Evolutionary conservation across 2,113 vertebrate species (phyloP), one percentile per base, ranked within the genome.

Genomic region (Hemichromis elongatus): DNA sequence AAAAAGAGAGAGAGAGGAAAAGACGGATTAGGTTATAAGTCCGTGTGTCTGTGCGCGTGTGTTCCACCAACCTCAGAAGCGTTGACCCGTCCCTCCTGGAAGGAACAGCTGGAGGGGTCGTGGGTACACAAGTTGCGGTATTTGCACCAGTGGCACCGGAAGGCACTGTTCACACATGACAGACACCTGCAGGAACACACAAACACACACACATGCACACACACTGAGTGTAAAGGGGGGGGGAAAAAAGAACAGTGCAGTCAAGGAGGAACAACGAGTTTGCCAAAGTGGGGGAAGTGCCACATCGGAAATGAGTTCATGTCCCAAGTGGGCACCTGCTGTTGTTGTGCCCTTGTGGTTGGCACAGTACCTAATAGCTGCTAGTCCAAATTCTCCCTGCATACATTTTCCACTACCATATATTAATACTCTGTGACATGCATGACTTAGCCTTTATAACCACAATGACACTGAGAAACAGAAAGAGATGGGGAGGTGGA

Each of bases 71-170:
- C 98, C 98, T 99, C 99, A 0, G 99, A 99, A 87, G 96, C 61
- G 52, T 99, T 99, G 95, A 99, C 98, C 30, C 99, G 95, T 75
- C 99, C 99, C 94, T 99, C 99, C 93, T 99, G 99, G 92, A 99
- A 99, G 85, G 99, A 99, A 85, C 99, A 99, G 82, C 97, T 99
- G 91, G 97, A 98, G 54, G 99, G 99, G 94, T 99, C 98, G 1
- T 99, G 99, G 19, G 99, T 99, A 84, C 99, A 99, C 78, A 99
- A 96, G 96, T 99, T 99, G 42, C 98, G 96, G 93, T 99, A 99
- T 91, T 99, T 99, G 96, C 99, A 99, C 99, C 99, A 99, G 90
- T 99, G 98, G 95, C 99, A 99, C 91, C 96, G 98, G 95, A 99
- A 99, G 52, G 98, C 97, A 30, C 99, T 99, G 95, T 97, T 99